phyloP scores from a whole-genome alignment of 1,140 invertebrate genomes.

The Chionoecetes opilio region DNA sequence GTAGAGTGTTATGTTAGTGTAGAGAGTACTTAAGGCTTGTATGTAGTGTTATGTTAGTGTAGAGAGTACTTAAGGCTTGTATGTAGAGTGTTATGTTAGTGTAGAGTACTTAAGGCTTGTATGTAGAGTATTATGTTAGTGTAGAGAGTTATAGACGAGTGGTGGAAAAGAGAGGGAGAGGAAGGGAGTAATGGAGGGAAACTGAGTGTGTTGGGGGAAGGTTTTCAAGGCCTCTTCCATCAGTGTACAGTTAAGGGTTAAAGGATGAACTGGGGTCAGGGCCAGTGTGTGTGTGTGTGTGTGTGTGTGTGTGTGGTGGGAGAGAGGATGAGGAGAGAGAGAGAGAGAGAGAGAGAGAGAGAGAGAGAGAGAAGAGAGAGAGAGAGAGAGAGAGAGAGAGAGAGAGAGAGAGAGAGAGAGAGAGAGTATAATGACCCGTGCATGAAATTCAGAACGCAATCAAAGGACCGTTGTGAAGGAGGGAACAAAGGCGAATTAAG shows the following conservation, averaged over 20 bases:
- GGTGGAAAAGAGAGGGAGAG: background rate
- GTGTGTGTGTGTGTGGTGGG: conserved; percentile 18
- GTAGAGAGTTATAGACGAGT: no score
- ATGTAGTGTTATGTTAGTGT: no score
- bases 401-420: no score
- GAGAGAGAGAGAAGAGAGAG: no score
- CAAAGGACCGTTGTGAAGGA: background rate
- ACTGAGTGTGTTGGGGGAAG: background rate
- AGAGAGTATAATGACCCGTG: no score
- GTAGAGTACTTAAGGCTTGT: no score
- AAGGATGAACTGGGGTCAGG: background rate
- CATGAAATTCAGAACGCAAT: background rate
- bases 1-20: no score
- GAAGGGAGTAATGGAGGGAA: background rate
- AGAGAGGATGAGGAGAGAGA: conserved; percentile 16
- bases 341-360: background rate
- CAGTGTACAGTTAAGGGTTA: background rate
- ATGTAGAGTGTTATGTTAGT: no score
- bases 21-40: no score
- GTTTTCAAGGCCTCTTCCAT: background rate
- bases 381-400: no score
- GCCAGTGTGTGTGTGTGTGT: conserved; percentile 18
- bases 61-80: no score
- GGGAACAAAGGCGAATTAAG: background rate
- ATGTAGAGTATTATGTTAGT: no score